Base-by-base conservation (phyloP, 1,140 invertebrate genomes). In the Aphelinus atriplicis region DNA sequence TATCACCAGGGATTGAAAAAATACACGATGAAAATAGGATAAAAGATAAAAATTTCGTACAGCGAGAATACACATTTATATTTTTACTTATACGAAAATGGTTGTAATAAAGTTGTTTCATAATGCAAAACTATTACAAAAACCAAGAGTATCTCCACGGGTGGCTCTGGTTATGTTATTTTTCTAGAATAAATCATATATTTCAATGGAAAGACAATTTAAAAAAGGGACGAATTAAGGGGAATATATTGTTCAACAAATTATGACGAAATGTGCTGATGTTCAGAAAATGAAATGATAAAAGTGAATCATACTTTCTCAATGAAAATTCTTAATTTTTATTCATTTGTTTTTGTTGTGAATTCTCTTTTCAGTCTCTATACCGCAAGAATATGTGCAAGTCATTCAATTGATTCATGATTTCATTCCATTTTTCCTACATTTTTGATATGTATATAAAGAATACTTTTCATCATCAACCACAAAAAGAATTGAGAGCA, bases 1-100 rank as follows among this genome's bases (percentile, higher is more conserved):
- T 62, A 66, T 63, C 7, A 48, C 47, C 0, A 64, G 62, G 47
- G 43, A 43, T 7, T 43, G 7, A 64, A 47, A 64, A 6, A 48
- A 1, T 48, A 47, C 7, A 62, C 45, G 45, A 3, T 4, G 42
- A 43, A 60, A 61, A 48, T 4, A 60, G 4, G 48, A 62, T 10
- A 53, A 10, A 3, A 45, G 46, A n/a, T n/a, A 45, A 26, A 79
- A 60, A 80, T 77, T 81, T 79, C 68, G 80, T 69, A 80, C 42
- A 62, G 51, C 56, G 55, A 73, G 51, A 45, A 67, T 64, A 67
- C 53, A 58, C 80, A 80, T 85, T 85, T 81, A 85, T 85, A 85
- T 85, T 86, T 87, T 85, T 85, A 86, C 84, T 83, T 84, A 81
- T 61, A 77, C 81, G 82, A 75, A 78, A 79, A 78, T 73, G 60